A percentile compares a stretch with the other conserved stretches of the same genome.
Evolutionary conservation across 2,113 vertebrate genomes (phyloP).

Genomic region (Seriola dumerili): DNA sequence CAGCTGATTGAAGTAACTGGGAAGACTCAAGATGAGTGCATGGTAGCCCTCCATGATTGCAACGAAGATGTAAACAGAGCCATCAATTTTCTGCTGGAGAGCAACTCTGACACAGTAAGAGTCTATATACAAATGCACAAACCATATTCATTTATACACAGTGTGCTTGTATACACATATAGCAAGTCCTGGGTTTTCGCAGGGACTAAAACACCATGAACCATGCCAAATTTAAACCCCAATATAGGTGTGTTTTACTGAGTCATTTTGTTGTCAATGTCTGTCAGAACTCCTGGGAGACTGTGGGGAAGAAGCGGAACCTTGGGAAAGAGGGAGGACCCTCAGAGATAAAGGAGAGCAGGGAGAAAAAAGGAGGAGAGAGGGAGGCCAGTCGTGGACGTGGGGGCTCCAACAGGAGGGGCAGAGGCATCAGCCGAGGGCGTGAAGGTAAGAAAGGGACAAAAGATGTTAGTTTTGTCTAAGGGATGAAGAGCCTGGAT

Average conservation of each 20-base stretch:
- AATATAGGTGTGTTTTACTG: not conserved
- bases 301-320: constrained; percentile 95
- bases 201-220: not conserved
- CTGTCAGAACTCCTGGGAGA: constrained; percentile 96
- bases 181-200: not conserved
- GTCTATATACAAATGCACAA: not conserved
- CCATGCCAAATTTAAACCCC: not conserved
- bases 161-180: not conserved
- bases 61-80: constrained; percentile 96
- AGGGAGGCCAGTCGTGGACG: constrained; percentile 90
- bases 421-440: constrained; percentile 88
- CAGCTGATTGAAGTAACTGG: constrained; percentile 98
- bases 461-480: not conserved
- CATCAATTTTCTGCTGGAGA: constrained; percentile 95
- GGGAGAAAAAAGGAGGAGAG: constrained; percentile 90
- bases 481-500: not conserved
- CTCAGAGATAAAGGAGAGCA: constrained; percentile 92
- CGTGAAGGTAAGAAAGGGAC: constrained; percentile 86
- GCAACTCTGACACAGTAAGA: constrained; percentile 90
- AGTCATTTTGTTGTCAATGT: not conserved
- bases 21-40: constrained; percentile 95
- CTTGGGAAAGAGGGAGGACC: constrained; percentile 90
- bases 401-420: constrained; percentile 88
- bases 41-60: constrained; percentile 96
- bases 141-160: not conserved